Conservation (phyloP, 2,888 invertebrate species). For the Lapara coniferarum region DNA sequence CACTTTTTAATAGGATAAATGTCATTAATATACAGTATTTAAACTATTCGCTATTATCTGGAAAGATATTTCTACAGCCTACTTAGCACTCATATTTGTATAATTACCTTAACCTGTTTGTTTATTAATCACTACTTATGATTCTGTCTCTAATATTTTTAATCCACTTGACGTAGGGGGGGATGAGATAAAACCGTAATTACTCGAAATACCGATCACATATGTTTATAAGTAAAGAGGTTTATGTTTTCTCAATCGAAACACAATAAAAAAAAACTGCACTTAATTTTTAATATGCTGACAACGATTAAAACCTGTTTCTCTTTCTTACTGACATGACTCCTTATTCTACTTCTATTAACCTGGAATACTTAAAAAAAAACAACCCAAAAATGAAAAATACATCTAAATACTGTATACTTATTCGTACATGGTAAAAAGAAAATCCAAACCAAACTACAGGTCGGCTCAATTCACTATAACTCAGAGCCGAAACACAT, state of each 20-base stretch:
- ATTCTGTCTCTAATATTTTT: too few relatives aligned
- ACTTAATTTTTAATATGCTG: too few relatives aligned
- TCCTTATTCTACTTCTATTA: not conserved
- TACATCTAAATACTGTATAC: conserved; percentile 17
- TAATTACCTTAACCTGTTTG: not conserved
- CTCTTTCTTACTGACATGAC: not conserved
- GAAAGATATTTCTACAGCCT: not conserved
- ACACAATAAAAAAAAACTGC: not conserved
- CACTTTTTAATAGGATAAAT: not conserved
- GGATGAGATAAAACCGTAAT: too few relatives aligned
- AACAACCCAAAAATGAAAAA: not conserved
- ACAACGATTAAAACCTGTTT: too few relatives aligned
- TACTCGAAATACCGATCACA: too few relatives aligned
- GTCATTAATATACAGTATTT: conserved; percentile 14
- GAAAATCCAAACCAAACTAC: conserved; percentile 20
- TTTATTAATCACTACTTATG: too few relatives aligned
- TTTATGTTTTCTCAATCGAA: not conserved
- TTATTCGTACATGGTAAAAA: not conserved
- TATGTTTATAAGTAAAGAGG: not conserved
- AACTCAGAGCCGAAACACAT: too few relatives aligned
- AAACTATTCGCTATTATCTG: not conserved
- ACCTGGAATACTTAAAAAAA: too few relatives aligned
- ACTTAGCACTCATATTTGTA: too few relatives aligned
- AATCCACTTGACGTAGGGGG: too few relatives aligned
- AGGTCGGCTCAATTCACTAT: not conserved